phyloP scores from a whole-genome alignment of 2,113 vertebrate genomes.

The Himantopus leucocephalus region DNA sequence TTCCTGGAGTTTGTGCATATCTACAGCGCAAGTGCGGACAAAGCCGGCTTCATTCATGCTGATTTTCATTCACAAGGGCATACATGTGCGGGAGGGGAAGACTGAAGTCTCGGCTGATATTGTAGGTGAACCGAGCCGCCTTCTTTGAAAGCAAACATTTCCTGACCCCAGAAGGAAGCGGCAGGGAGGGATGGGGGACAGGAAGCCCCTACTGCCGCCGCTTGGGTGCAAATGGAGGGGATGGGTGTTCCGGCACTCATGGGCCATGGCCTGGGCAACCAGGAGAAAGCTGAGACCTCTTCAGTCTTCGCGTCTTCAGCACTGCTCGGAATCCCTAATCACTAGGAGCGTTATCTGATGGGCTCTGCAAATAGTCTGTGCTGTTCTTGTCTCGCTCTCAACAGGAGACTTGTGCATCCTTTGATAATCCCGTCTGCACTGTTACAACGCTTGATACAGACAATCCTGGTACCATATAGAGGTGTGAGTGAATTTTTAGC shows the following conservation, averaged over 20 bases:
- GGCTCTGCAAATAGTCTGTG: not conserved
- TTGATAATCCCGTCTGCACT: not conserved
- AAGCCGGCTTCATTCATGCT: conserved; percentile 45
- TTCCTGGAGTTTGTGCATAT: conserved; percentile 46
- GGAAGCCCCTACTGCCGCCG: not conserved
- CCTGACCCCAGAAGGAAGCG: not conserved
- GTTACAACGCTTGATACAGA: not conserved
- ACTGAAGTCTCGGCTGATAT: not conserved
- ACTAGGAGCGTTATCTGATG: not conserved
- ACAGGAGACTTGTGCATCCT: not conserved
- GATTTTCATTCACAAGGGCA: conserved; percentile 24
- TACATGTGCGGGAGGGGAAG: not conserved
- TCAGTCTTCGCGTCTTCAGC: not conserved
- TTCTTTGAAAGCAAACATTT: not conserved
- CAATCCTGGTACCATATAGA: accelerated
- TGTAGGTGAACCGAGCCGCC: not conserved
- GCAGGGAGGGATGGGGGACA: not conserved
- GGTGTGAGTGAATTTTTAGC: not conserved
- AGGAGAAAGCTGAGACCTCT: not conserved
- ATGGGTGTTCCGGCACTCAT: not conserved
- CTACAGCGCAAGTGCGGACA: not conserved
- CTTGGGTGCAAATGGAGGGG: accelerated
- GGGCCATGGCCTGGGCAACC: not conserved
- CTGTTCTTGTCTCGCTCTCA: not conserved
- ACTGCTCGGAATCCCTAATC: not conserved